Percentiles rank a stretch among this genome's conserved stretches.
Conservation (phyloP, 92 coral and sea anemone genomes). For the Plumapathes pennacea region DNA sequence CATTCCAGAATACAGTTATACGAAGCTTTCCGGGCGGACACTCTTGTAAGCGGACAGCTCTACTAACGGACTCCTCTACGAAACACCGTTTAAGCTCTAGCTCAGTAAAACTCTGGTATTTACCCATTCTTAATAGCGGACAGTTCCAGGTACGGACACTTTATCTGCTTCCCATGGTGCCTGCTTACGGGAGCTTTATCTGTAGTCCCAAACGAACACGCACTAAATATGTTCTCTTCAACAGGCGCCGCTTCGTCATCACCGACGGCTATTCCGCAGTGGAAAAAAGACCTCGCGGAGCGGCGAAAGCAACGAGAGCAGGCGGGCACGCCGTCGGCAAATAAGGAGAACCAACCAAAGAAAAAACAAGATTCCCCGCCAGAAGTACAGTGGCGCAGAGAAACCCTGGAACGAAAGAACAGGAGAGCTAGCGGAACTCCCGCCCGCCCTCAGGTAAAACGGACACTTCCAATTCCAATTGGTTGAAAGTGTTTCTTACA, state of each 20-base stretch:
- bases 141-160: too few relatives aligned
- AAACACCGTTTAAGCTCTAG: too few relatives aligned
- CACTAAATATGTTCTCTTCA: background rate
- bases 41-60: too few relatives aligned
- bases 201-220: background rate
- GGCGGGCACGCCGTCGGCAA: constrained; percentile 6
- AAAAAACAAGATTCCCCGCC: constrained; percentile 28
- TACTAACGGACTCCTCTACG: too few relatives aligned
- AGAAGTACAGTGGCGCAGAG: constrained; percentile 72
- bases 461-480: too few relatives aligned
- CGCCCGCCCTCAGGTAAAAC: constrained; percentile 3
- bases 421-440: constrained; percentile 1
- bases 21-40: too few relatives aligned
- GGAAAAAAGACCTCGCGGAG: constrained; percentile 27
- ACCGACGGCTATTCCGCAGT: constrained; percentile 17
- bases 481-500: too few relatives aligned
- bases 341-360: constrained; percentile 56
- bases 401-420: constrained; percentile 53
- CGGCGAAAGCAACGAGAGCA: constrained; percentile 24
- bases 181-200: background rate
- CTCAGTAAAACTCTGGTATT: too few relatives aligned
- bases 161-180: background rate
- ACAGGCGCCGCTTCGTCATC: background rate
- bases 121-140: too few relatives aligned
- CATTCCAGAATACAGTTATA: too few relatives aligned